Evolutionary conservation across 2,888 invertebrate species (phyloP), one percentile per base, ranked within the genome.

Genomic region (Drosophila paramelanica): DNA sequence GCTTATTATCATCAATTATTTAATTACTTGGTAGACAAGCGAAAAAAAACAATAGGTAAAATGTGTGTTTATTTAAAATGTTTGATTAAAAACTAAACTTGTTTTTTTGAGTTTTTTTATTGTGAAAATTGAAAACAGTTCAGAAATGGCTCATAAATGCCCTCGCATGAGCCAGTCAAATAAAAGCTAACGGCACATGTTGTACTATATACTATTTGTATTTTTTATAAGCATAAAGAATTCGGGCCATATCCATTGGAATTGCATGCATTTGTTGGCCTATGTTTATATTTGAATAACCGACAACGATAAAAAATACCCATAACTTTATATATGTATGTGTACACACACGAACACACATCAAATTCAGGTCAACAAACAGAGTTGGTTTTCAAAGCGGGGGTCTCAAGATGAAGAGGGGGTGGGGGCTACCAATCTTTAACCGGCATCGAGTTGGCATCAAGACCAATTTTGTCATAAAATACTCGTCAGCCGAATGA

Each of bases 391-490:
- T 42, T 51, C 41, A 3, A 20, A 23, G 23, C 7, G 43, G 25
- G 13, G 17, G n/a, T 4, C 8, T 10, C 20, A 14, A 5, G 23
- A 10, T 14, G 39, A 13, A 46, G 5, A 31, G 20, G 25, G 10
- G 17, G 17, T 13, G 41, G 17, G 51, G 20, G 11, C n/a, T 10
- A 13, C 27, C 27, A 25, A 13, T 43, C 41, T 41, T 31, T 53
- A 53, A 27, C 56, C 65, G 56, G 56, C 72, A 52, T 47, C 46
- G 31, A 51, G 8, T 50, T n/a, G 23, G 49, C 36, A 33, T 59
- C 73, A 68, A 77, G 53, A 69, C 60, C 42, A 68, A 73, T 70
- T 61, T 66, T 68, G 86, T 78, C 80, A 73, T 76, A 69, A 83
- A 80, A 59, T 43, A 47, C 20, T 13, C 14, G 11, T 23, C 27